phyloP scores from a whole-genome alignment of 1,140 invertebrate genomes.

The Meloidogyne exigua region DNA sequence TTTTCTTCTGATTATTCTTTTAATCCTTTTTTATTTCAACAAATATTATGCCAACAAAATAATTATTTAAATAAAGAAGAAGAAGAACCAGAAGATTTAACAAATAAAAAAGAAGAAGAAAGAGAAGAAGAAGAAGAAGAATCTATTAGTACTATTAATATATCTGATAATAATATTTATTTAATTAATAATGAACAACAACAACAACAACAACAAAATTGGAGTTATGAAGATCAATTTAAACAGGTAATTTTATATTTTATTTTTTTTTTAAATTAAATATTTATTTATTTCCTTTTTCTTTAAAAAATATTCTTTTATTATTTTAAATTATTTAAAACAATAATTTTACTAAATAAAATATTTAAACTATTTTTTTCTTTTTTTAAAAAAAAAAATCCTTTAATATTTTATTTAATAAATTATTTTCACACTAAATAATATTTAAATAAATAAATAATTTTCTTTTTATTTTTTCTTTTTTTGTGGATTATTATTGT shows the following conservation, averaged over 20 bases:
- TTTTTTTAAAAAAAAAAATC: neutral
- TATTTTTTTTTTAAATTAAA: too few species aligned
- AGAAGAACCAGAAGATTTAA: neutral
- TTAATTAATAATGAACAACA: neutral
- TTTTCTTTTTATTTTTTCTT: neutral
- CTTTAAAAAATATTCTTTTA: too few species aligned
- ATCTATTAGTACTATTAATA: neutral
- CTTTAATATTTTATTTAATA: neutral
- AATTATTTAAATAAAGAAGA: neutral
- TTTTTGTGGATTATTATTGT: neutral
- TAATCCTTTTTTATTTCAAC: neutral
- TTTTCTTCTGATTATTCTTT: neutral
- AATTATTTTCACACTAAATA: too few species aligned
- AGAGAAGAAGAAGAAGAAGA: neutral
- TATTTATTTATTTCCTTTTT: too few species aligned
- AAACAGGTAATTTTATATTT: slow-evolving; percentile 32
- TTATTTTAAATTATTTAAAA: too few species aligned
- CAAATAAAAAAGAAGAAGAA: neutral
- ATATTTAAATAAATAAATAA: slow-evolving; percentile 5
- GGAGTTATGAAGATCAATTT: slow-evolving; percentile 49
- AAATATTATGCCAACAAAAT: neutral
- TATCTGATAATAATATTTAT: neutral
- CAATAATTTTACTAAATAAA: too few species aligned
- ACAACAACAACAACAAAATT: slow-evolving; percentile 9
- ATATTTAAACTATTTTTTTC: too few species aligned